Conservation (phyloP, 2,888 invertebrate species). For the Drosophila testacea region DNA sequence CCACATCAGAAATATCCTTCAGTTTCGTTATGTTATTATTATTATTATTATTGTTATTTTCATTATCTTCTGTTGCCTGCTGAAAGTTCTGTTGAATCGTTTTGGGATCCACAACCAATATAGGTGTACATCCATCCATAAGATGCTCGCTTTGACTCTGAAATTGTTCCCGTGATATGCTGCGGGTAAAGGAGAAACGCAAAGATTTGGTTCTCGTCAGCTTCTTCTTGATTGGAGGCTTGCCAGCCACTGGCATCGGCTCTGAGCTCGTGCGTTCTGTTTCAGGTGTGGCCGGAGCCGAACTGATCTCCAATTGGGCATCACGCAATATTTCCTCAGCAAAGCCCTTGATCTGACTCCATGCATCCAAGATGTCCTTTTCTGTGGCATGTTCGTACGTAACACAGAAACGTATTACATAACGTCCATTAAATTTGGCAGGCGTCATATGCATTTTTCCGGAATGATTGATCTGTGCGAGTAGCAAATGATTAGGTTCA, state of each 20-base stretch:
- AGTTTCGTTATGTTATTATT: conserved; percentile 69
- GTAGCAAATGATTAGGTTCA: conserved; percentile 90
- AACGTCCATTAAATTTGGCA: conserved; percentile 90
- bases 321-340: conserved; percentile 87
- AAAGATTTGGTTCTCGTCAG: conserved; percentile 84
- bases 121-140: conserved; percentile 85
- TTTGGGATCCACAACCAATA: conserved; percentile 84
- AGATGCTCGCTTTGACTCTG: conserved; percentile 84
- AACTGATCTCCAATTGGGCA: conserved; percentile 72
- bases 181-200: conserved; percentile 85
- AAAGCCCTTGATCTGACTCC: conserved; percentile 87
- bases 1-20: conserved; percentile 83
- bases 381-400: conserved; percentile 91
- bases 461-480: conserved; percentile 92
- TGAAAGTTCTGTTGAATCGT: conserved; percentile 82
- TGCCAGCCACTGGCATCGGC: conserved; percentile 70
- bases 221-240: conserved; percentile 83
- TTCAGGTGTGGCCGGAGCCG: conserved; percentile 78
- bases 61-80: conserved; percentile 77
- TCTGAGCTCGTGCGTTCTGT: conserved; percentile 77
- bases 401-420: conserved; percentile 92
- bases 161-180: conserved; percentile 85
- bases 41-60: conserved; percentile 64
- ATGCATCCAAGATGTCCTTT: conserved; percentile 89
- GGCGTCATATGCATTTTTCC: conserved; percentile 95